Evolutionary conservation across 2,888 invertebrate species (phyloP).

Genomic region (Phaonia tiefii): DNA sequence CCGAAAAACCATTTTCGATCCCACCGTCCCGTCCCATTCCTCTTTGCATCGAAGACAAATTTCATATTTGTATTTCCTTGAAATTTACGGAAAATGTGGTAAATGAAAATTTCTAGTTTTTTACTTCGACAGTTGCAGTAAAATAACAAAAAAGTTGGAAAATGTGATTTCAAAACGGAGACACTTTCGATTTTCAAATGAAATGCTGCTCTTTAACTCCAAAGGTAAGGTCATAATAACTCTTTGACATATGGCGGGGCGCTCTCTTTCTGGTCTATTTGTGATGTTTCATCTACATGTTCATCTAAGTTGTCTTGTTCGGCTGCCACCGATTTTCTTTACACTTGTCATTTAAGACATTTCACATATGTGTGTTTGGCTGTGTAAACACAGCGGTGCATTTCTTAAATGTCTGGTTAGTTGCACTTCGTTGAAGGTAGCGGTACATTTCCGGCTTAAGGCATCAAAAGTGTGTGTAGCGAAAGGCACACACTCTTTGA

Average conservation of each 20-base stretch:
- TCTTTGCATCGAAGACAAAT: background rate
- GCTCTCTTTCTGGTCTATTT: slow-evolving; percentile 41
- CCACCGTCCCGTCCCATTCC: no score
- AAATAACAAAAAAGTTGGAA: background rate
- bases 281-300: background rate
- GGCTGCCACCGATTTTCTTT: slow-evolving; percentile 28
- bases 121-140: slow-evolving; percentile 60
- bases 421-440: slow-evolving; percentile 62
- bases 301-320: slow-evolving; percentile 45
- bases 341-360: slow-evolving; percentile 66
- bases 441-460: slow-evolving; percentile 64
- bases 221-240: slow-evolving; percentile 64
- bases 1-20: background rate
- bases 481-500: background rate
- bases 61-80: slow-evolving; percentile 38
- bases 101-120: slow-evolving; percentile 49
- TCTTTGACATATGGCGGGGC: slow-evolving; percentile 66
- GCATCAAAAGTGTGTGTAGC: slow-evolving; percentile 9
- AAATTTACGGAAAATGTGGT: slow-evolving; percentile 30
- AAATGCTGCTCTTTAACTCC: background rate
- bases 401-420: slow-evolving; percentile 46
- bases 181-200: slow-evolving; percentile 49
- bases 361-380: slow-evolving; percentile 62
- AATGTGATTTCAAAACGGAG: slow-evolving; percentile 1
- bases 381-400: slow-evolving; percentile 17